A percentile compares a stretch with the other conserved stretches of the same genome.
Evolutionary conservation across 2,888 invertebrate genomes (phyloP).

Genomic region (Drosophila mulleri): DNA sequence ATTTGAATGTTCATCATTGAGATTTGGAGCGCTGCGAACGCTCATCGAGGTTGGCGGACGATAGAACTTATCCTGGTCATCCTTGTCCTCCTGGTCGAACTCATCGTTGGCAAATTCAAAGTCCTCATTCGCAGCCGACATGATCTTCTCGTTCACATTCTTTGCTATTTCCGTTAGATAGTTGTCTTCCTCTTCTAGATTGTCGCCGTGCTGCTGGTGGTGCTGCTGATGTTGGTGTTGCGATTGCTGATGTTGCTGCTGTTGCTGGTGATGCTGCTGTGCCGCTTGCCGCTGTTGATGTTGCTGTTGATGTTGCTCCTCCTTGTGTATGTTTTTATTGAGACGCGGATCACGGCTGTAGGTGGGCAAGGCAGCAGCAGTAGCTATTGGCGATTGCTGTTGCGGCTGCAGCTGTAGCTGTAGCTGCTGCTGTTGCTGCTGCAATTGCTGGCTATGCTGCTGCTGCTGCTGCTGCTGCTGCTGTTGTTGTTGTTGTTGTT

Average conservation of each 20-base stretch:
- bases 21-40: constrained; percentile 83
- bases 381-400: constrained; percentile 10
- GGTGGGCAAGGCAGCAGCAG: constrained; percentile 29
- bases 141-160: constrained; percentile 84
- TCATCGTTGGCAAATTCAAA: constrained; percentile 83
- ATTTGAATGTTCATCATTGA: constrained; percentile 83
- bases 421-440: constrained; percentile 10
- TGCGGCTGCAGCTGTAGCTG: constrained; percentile 43
- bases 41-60: constrained; percentile 84
- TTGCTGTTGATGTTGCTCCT: constrained; percentile 38
- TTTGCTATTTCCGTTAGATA: constrained; percentile 85
- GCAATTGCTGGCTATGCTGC: constrained; percentile 6
- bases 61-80: constrained; percentile 61
- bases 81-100: constrained; percentile 79
- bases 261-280: constrained; percentile 12
- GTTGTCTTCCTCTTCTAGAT: constrained; percentile 83
- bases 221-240: constrained; percentile 13
- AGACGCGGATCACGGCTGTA: constrained; percentile 84
- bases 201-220: constrained; percentile 24
- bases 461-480: constrained; percentile 4
- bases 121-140: constrained; percentile 83
- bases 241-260: constrained; percentile 7
- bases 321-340: constrained; percentile 83
- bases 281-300: background rate
- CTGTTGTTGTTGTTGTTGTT: constrained; percentile 33